These are phyloP conservation scores for Phengaris arion DNA, from an alignment of 2,888 invertebrate genomes.

Conservation along the genomic window DNA sequence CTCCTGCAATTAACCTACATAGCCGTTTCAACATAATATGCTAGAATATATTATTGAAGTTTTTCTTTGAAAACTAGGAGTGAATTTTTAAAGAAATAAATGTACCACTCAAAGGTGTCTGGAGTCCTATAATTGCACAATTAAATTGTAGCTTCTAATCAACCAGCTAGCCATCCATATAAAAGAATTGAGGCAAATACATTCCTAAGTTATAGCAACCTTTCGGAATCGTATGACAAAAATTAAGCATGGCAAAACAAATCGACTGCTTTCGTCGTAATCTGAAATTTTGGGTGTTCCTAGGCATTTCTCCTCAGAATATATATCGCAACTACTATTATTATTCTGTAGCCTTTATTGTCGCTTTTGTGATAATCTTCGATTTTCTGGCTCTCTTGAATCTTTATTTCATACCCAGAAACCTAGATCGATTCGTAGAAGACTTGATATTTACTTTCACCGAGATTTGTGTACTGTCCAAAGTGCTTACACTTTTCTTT, in stretches of 20 bases:
- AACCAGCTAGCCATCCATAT: neutral
- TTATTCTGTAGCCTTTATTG: constrained; percentile 46
- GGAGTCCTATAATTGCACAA: constrained; percentile 22
- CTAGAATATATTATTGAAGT: constrained; percentile 38
- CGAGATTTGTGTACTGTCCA: constrained; percentile 47
- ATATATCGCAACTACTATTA: constrained; percentile 42
- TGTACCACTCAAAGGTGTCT: neutral
- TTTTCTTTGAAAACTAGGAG: constrained; percentile 36
- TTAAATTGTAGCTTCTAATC: constrained; percentile 20
- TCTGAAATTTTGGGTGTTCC: constrained; percentile 50
- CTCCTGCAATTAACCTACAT: constrained; percentile 44
- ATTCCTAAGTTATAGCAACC: neutral
- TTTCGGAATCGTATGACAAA: neutral
- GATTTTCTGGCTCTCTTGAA: constrained; percentile 46
- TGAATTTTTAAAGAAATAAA: constrained; percentile 33
- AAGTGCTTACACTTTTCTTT: constrained; percentile 51
- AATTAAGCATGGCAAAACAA: constrained; percentile 41
- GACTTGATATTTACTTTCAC: constrained; percentile 58
- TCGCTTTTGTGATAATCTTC: constrained; percentile 45
- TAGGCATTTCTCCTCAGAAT: constrained; percentile 49
- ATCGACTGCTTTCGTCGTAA: constrained; percentile 54
- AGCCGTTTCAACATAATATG: constrained; percentile 35
- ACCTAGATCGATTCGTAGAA: constrained; percentile 52
- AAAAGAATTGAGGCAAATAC: neutral
- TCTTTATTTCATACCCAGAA: constrained; percentile 50